Base-by-base conservation (phyloP, 2,797 vertebrate genomes). In the Oreortyx pictus region DNA sequence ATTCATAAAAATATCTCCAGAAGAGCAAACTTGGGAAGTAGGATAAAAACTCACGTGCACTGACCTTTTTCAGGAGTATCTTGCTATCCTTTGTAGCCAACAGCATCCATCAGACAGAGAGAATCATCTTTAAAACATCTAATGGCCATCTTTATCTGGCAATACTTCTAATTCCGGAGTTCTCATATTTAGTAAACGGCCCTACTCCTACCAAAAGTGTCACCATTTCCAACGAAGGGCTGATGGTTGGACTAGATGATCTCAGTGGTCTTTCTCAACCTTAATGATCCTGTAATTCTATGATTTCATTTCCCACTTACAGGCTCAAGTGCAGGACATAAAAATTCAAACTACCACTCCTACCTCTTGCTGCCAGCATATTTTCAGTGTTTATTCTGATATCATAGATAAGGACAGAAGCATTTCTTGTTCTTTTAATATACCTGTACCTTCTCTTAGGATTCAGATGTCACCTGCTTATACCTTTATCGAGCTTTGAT, bases 21-120 rank as follows among this genome's bases (percentile, higher is more conserved):
- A 94, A 82, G 68, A 82, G 56, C 67, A 92, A 94, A 80, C 39
- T 88, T 82, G 56, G 88, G 72, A 94, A 92, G 56, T 64, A 59
- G 86, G 25, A 87, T 90, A 77, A 92, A 95, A 93, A 31, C 33
- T 27, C 43, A 39, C 2, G 72, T 3, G 44, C 61, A 80, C 1
- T 91, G 86, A 82, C 90, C 83, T 87, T 92, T 86, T 90, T 52
- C 86, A 84, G 85, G 52, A 96, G 43, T 64, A 67, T n/a, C 52
- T 81, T 85, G 60, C 12, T 83, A 57, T 61, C 74, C 31, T 91
- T 82, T 89, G 82, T 68, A 89, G 74, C 25, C 46, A 72, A 70
- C 54, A 70, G 60, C 81, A 64, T 49, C 81, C 73, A 75, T 56
- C 29, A 91, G 60, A 71, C 24, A 78, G 50, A 83, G 33, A 66